Percentiles rank a stretch among this genome's conserved stretches.
phyloP scores from a whole-genome alignment of 1,140 invertebrate genomes.

The Melitaea cinxia region DNA sequence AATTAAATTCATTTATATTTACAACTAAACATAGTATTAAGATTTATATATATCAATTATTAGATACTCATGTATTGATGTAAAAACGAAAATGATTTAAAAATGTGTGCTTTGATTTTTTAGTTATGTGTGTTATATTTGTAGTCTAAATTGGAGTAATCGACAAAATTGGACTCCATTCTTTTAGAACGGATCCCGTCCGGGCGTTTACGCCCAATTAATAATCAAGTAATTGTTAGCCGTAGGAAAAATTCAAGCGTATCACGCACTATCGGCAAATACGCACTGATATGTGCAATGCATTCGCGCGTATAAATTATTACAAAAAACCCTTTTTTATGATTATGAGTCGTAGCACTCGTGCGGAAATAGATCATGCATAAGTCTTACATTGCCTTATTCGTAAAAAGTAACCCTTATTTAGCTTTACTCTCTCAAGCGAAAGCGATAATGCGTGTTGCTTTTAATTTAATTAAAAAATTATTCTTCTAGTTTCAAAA shows the following conservation, averaged over 20 bases:
- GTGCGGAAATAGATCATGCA: too few species aligned
- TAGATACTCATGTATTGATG: too few species aligned
- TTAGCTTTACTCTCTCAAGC: too few species aligned
- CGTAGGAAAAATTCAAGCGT: slow-evolving; percentile 45
- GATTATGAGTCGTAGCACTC: too few species aligned
- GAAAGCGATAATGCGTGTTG: too few species aligned
- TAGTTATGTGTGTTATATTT: not conserved
- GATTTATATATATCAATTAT: too few species aligned
- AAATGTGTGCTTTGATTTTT: not conserved
- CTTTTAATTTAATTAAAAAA: too few species aligned
- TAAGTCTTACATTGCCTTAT: too few species aligned
- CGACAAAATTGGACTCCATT: slow-evolving; percentile 57
- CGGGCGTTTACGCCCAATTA: slow-evolving; percentile 66
- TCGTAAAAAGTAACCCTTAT: too few species aligned
- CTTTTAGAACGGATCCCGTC: slow-evolving; percentile 48
- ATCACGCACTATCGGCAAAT: slow-evolving; percentile 4
- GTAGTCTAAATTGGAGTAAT: slow-evolving; percentile 49
- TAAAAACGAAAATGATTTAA: not conserved
- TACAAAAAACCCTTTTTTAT: not conserved
- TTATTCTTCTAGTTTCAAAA: too few species aligned
- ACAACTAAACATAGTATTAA: too few species aligned
- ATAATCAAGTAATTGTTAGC: slow-evolving; percentile 57
- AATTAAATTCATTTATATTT: too few species aligned
- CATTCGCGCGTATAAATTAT: not conserved
- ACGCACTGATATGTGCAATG: not conserved